Conservation (phyloP, 2,888 invertebrate species). For the Limnephilus marmoratus region DNA sequence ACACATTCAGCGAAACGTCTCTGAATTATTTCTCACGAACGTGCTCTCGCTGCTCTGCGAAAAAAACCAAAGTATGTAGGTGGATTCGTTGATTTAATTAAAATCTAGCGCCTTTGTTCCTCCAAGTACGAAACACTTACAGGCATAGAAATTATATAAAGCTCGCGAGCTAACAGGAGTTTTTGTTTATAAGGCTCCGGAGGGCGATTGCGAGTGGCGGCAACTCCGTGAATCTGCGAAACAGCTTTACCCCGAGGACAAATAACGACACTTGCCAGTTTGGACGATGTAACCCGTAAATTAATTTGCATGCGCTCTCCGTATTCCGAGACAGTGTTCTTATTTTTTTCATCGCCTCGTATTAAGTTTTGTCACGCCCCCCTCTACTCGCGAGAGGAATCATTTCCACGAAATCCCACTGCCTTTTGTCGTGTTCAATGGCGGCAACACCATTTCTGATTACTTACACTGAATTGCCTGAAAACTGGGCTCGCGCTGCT, state of each 20-base stretch:
- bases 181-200: slow-evolving; percentile 66
- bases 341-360: slow-evolving; percentile 60
- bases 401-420: slow-evolving; percentile 20
- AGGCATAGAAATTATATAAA: slow-evolving; percentile 63
- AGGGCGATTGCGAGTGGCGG: slow-evolving; percentile 65
- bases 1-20: slow-evolving; percentile 53
- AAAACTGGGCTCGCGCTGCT: not conserved
- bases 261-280: slow-evolving; percentile 66
- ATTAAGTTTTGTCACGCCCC: slow-evolving; percentile 52
- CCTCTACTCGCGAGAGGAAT: slow-evolving; percentile 39
- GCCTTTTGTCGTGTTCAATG: not conserved
- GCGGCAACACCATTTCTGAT: slow-evolving; percentile 5
- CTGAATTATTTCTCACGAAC: slow-evolving; percentile 59
- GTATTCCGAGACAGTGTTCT: slow-evolving; percentile 54
- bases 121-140: slow-evolving; percentile 60
- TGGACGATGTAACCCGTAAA: slow-evolving; percentile 66
- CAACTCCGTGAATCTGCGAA: slow-evolving; percentile 65
- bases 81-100: slow-evolving; percentile 63
- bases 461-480: not conserved
- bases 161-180: slow-evolving; percentile 63
- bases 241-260: slow-evolving; percentile 65
- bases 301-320: slow-evolving; percentile 66
- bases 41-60: slow-evolving; percentile 42
- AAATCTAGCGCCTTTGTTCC: slow-evolving; percentile 65
- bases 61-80: slow-evolving; percentile 53